Base-by-base conservation (phyloP, 64 coral and sea anemone genomes). In the Pachyseris speciosa region DNA sequence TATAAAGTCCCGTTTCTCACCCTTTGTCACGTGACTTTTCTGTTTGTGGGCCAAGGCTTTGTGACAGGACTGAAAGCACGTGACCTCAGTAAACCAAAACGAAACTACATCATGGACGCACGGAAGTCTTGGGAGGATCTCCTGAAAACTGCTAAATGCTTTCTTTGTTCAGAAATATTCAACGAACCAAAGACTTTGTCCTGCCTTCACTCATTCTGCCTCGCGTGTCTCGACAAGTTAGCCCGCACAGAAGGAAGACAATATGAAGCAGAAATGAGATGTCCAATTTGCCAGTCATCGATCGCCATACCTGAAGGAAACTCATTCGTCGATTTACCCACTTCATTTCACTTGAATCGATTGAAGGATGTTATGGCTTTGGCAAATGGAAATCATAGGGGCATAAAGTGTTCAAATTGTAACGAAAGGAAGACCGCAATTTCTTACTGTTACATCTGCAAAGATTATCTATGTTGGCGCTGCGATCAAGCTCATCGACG, bases 191-290 rank as follows among this genome's bases (percentile, higher is more conserved):
- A 19, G 67, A 71, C 67, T 9, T 37, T 71, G 36, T 36, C 67
- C 9, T 71, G 33, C 39, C 67, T 71, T 71, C 67, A 71, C 67
- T 71, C 67, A 39, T 71, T 51, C 44, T 76, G 73, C 28, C 11
- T 75, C 5, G 13, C 10, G n/a, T 51, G 72, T 25, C 43, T 75
- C 8, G 72, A 75, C 9, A 75, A 75, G 19, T 31, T 75, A 49
- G 72, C 44, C 8, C n/a, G 40, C 27, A 11, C 0, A 30, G 72
- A 26, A 16, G 17, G 44, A 45, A 49, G 42, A 17, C 45, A 12
- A 0, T 44, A 16, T 49, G 8, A 75, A 26, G 24, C 15, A 28
- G 22, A 50, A 51, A 17, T 75, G 2, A 51, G 22, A 7, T 74
- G 70, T 38, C 38, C 39, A 27, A 40, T 38, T 1, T 74, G 70